Percentiles rank a stretch among this genome's conserved stretches.
phyloP scores from a whole-genome alignment of 2,888 invertebrate species.

The Eustalomyia histrio region DNA sequence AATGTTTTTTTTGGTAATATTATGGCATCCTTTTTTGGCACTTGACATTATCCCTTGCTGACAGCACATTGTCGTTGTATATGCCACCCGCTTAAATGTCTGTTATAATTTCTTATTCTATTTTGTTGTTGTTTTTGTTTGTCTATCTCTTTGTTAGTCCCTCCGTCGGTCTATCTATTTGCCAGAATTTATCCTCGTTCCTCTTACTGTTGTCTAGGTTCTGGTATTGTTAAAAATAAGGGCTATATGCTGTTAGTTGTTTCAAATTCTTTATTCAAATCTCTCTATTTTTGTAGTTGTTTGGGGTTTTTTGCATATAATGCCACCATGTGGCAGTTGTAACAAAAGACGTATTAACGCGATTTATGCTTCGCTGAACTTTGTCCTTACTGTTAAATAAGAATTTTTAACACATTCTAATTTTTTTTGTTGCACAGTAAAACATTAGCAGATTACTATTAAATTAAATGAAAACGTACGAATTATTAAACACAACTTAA shows the following conservation, averaged over 20 bases:
- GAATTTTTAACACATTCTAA: constrained; percentile 11
- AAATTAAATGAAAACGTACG: too few relatives aligned
- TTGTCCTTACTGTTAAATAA: constrained; percentile 38
- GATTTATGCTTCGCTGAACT: constrained; percentile 65
- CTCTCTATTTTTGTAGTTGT: neutral
- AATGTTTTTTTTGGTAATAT: constrained; percentile 31
- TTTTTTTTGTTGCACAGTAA: neutral
- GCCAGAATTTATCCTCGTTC: neutral
- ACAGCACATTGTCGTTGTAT: constrained; percentile 45
- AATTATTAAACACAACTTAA: too few relatives aligned
- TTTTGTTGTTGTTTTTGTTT: constrained; percentile 2
- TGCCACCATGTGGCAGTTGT: constrained; percentile 59
- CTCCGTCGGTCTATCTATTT: neutral
- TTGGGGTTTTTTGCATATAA: neutral
- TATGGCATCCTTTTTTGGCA: constrained; percentile 24
- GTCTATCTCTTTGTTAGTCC: neutral
- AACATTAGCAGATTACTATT: too few relatives aligned
- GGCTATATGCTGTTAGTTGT: constrained; percentile 15
- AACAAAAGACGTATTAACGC: constrained; percentile 67
- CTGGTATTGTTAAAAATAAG: constrained; percentile 10
- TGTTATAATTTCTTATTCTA: constrained; percentile 14
- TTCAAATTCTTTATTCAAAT: neutral
- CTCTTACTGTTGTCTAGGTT: neutral
- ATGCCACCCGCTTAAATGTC: constrained; percentile 34
- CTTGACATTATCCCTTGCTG: constrained; percentile 57